Conservation (phyloP, 2,113 vertebrate genomes). For the Diphyllodes magnificus region DNA sequence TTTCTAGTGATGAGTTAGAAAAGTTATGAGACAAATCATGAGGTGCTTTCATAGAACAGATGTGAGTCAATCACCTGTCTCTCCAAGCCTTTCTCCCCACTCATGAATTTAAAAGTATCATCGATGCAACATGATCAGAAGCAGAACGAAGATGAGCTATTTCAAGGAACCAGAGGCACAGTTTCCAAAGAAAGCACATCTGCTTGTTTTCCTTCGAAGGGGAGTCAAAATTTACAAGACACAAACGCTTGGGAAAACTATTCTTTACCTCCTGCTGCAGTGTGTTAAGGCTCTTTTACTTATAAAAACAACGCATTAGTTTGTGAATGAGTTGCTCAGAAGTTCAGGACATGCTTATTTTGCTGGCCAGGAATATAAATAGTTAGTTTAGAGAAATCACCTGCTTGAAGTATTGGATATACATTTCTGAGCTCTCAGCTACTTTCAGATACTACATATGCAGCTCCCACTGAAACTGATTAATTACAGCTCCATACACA, state of each 20-base stretch:
- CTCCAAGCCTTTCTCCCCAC: neutral
- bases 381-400: neutral
- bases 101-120: neutral
- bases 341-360: neutral
- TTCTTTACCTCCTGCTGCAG: neutral
- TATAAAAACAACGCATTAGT: neutral
- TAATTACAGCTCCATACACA: neutral
- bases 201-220: neutral
- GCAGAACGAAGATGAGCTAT: neutral
- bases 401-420: neutral
- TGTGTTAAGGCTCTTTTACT: neutral
- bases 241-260: neutral
- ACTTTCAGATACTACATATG: neutral
- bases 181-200: neutral
- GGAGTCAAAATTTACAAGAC: neutral
- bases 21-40: neutral
- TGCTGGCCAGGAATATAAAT: neutral
- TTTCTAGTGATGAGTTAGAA: conserved; percentile 2
- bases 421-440: neutral
- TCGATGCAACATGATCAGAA: neutral
- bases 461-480: neutral
- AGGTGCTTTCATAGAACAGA: neutral
- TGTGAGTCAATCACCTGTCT: neutral
- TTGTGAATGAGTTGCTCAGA: neutral
- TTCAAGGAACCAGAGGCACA: neutral